Percentiles rank a stretch among this genome's conserved stretches.
Evolutionary conservation across 2,797 vertebrate species (phyloP).

Genomic region (Eupleurogrammus muticus): DNA sequence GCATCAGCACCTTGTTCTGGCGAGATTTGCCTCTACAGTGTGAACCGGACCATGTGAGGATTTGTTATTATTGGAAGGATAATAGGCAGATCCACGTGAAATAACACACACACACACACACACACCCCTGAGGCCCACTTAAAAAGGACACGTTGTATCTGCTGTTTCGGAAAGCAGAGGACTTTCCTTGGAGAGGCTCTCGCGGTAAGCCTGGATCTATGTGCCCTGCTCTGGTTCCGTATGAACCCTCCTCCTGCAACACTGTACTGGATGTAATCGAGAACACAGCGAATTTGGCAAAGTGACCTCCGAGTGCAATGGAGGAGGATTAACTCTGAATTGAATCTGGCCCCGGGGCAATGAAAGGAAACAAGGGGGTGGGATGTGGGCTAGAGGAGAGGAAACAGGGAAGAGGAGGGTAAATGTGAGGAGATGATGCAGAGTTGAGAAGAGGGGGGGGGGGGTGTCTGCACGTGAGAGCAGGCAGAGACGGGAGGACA

Average conservation of each 20-base stretch:
- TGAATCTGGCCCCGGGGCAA: constrained; percentile 39
- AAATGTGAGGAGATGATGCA: not conserved
- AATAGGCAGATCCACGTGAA: constrained; percentile 50
- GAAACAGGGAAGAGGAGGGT: not conserved
- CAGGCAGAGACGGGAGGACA: constrained; percentile 18
- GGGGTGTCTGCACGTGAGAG: constrained; percentile 35
- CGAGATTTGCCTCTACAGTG: constrained; percentile 42
- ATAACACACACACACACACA: constrained; percentile 28
- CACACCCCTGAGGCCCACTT: constrained; percentile 36
- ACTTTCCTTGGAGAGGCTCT: constrained; percentile 49
- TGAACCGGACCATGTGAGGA: constrained; percentile 21
- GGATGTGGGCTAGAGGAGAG: not conserved
- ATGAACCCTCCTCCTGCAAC: constrained; percentile 25
- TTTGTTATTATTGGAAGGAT: constrained; percentile 56
- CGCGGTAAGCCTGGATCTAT: constrained; percentile 43
- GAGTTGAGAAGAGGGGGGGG: constrained; percentile 1
- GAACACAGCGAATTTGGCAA: constrained; percentile 46
- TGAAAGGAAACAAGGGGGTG: constrained; percentile 21
- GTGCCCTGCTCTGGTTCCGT: constrained; percentile 20
- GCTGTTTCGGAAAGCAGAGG: constrained; percentile 46
- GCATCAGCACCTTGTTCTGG: constrained; percentile 47
- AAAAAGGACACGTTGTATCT: constrained; percentile 29
- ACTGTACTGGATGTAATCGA: constrained; percentile 4
- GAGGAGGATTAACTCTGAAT: constrained; percentile 57
- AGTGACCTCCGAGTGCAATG: constrained; percentile 57